Evolutionary conservation across 2,888 invertebrate genomes (phyloP), one percentile per base, ranked within the genome.

Genomic region (Cynaeus angustus): DNA sequence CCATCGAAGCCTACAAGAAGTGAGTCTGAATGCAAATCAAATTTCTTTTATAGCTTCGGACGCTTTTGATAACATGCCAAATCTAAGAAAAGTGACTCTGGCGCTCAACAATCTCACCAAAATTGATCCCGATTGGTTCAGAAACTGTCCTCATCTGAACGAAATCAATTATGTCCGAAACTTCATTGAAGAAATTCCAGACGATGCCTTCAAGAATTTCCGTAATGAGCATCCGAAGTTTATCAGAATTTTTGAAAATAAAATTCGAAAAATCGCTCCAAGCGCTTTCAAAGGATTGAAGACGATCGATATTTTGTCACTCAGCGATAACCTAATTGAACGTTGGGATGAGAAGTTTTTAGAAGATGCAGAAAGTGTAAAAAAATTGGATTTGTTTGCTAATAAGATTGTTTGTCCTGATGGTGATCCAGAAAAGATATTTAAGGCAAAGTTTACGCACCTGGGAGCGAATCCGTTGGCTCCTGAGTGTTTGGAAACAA

Each of bases 31-130:
- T 30, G 3, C 8, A 9, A 50, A 50, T n/a, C n/a, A 28, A 10
- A 50, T 50, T 7, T 28, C 26, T 12, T 3, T 26, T n/a, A 26
- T 50, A 26, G 50, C 26, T n/a, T 21, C 50, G 21, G 28, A 50
- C n/a, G 50, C 50, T n/a, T 50, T 50, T 21, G n/a, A 50, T 28
- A 50, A 50, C 50, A 50, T 50, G 50, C 50, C 50, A 10, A 7
- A 26, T 0, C 28, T 53, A n/a, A 3, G 6, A 12, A 33, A 30
- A 7, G 9, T 53, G 9, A 13, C 9, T 53, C 33, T 53, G 2
- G 4, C 30, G 1, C 10, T 9, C 9, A 53, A 53, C 13, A 30
- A 33, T 6, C 13, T 53, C n/a, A 10, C n/a, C 6, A 10, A 13
- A 7, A 8, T 13, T 7, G n/a, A 53, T n/a, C 9, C 14, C 2